Percentiles rank a stretch among this genome's conserved stretches.
phyloP scores from a whole-genome alignment of 2,888 invertebrate genomes.

The Lottia scabra region DNA sequence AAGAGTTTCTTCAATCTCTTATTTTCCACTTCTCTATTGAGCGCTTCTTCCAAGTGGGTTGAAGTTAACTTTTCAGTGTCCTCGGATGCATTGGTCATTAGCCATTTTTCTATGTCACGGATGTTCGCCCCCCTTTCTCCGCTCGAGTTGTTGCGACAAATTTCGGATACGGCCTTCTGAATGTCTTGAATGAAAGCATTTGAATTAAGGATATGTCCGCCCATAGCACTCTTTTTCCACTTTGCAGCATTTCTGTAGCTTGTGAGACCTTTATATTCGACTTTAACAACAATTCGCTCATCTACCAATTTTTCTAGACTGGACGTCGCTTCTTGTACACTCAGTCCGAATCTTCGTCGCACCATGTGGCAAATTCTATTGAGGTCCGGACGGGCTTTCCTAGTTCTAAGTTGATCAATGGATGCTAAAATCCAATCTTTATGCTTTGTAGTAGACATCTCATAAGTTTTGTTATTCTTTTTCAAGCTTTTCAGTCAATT shows the following conservation, averaged over 20 bases:
- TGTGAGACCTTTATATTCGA: slow-evolving; percentile 87
- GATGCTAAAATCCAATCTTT: slow-evolving; percentile 83
- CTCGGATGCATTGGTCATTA: slow-evolving; percentile 26
- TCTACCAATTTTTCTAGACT: slow-evolving; percentile 82
- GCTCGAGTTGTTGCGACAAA: not conserved
- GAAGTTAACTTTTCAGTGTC: not conserved
- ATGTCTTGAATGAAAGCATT: slow-evolving; percentile 27
- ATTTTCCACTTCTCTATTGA: slow-evolving; percentile 15
- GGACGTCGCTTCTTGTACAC: slow-evolving; percentile 73
- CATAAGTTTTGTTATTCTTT: not conserved
- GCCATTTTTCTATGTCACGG: slow-evolving; percentile 43
- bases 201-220: slow-evolving; percentile 42
- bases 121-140: slow-evolving; percentile 30
- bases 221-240: slow-evolving; percentile 74
- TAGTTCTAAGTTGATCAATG: slow-evolving; percentile 83
- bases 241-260: slow-evolving; percentile 85
- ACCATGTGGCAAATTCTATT: slow-evolving; percentile 85
- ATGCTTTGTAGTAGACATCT: slow-evolving; percentile 44
- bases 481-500: not conserved
- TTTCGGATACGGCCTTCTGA: slow-evolving; percentile 19
- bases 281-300: slow-evolving; percentile 81
- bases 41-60: slow-evolving; percentile 12
- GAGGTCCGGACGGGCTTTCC: slow-evolving; percentile 86
- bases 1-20: slow-evolving; percentile 8
- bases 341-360: slow-evolving; percentile 79